Conservation (phyloP, 2,113 vertebrate species). For the Nibea albiflora region DNA sequence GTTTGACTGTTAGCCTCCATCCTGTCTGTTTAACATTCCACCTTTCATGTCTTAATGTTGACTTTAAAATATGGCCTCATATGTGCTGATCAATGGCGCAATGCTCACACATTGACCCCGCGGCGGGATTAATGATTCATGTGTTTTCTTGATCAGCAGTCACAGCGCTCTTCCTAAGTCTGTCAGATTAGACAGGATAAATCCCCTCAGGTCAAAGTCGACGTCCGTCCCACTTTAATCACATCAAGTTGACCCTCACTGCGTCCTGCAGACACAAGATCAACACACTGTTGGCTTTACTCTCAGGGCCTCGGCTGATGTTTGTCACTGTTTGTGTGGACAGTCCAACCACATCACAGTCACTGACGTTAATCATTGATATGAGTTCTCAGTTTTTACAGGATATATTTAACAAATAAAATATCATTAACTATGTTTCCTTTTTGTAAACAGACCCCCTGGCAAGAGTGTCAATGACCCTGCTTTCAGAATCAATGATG, state of each 20-base stretch:
- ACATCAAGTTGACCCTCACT: constrained; percentile 9
- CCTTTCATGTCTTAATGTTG: not conserved
- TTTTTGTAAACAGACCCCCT: no score
- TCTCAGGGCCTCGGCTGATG: not conserved
- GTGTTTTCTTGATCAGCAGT: constrained; percentile 3
- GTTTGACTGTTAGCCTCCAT: not conserved
- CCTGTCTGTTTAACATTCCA: not conserved
- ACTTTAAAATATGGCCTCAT: not conserved
- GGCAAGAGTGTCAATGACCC: no score
- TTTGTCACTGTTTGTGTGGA: not conserved
- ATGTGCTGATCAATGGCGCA: not conserved
- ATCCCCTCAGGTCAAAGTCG: constrained; percentile 53
- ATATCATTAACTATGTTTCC: no score
- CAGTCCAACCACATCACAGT: not conserved
- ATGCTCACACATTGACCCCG: not conserved
- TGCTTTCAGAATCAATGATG: no score
- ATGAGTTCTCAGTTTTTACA: no score
- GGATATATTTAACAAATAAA: no score
- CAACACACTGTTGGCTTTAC: not conserved
- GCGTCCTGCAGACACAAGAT: not conserved
- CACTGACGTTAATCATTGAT: not conserved
- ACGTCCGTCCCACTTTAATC: constrained; percentile 26
- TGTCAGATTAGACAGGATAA: constrained; percentile 38
- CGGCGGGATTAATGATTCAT: not conserved
- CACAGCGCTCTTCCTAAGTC: not conserved